Conservation (phyloP, 2,797 vertebrate genomes). For the Halcyon chelicuti region DNA sequence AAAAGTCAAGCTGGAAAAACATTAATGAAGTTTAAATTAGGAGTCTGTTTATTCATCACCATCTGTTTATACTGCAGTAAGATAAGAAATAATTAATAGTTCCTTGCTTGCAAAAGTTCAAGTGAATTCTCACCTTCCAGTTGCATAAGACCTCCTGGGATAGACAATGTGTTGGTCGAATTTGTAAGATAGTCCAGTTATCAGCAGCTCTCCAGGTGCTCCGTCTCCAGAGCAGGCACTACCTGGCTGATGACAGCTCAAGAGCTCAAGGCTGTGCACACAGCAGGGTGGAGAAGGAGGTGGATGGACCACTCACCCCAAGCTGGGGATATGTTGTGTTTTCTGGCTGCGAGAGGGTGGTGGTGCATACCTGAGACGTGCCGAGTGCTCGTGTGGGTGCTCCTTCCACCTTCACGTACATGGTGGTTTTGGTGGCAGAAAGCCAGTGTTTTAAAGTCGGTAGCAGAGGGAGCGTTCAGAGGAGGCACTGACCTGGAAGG, state of each 20-base stretch:
- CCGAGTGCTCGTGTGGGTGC: not conserved
- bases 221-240: not conserved
- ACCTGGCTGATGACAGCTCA: not conserved
- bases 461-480: not conserved
- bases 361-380: not conserved
- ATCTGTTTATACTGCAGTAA: slow-evolving; percentile 59
- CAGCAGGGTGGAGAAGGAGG: not conserved
- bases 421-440: not conserved
- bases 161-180: not conserved
- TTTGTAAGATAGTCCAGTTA: not conserved
- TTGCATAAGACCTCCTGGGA: not conserved
- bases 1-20: slow-evolving; percentile 47
- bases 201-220: not conserved
- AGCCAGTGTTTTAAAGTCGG: not conserved
- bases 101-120: slow-evolving; percentile 41
- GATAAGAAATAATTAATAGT: slow-evolving; percentile 69
- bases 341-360: not conserved
- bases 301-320: not conserved
- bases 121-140: slow-evolving; percentile 35
- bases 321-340: fast-evolving
- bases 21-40: slow-evolving; percentile 65
- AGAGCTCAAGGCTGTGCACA: fast-evolving
- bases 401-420: not conserved
- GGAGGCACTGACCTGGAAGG: not conserved
- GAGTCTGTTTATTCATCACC: slow-evolving; percentile 56